Percentiles rank a stretch among this genome's conserved stretches.
Conservation (phyloP, 2,797 vertebrate genomes). For the Pseudochaenichthys georgianus region DNA sequence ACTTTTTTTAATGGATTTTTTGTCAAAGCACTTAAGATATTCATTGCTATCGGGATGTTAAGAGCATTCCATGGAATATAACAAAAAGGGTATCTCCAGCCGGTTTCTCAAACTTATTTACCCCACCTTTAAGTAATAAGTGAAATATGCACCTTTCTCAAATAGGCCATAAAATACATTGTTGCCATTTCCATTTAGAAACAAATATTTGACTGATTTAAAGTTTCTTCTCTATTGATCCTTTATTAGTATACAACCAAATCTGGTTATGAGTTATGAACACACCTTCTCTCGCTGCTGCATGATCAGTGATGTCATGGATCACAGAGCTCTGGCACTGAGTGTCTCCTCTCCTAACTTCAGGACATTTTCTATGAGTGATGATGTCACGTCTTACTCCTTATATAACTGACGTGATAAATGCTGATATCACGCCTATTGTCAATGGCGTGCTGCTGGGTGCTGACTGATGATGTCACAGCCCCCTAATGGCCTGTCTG, state of each 20-base stretch:
- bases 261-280: background rate
- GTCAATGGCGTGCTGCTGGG: constrained; percentile 12
- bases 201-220: too few relatives aligned
- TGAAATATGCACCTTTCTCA: background rate
- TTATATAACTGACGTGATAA: constrained; percentile 56
- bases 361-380: background rate
- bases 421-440: constrained; percentile 57
- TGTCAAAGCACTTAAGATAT: too few relatives aligned
- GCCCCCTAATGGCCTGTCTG: constrained; percentile 81
- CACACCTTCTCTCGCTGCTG: too few relatives aligned
- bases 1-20: too few relatives aligned
- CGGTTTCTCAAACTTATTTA: too few relatives aligned
- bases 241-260: background rate
- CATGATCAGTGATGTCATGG: background rate
- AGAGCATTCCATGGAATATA: too few relatives aligned
- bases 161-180: too few relatives aligned
- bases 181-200: too few relatives aligned
- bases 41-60: too few relatives aligned
- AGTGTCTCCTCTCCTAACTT: background rate
- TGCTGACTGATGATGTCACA: constrained; percentile 82
- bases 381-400: constrained; percentile 40
- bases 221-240: too few relatives aligned
- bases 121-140: background rate
- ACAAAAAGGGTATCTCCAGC: too few relatives aligned
- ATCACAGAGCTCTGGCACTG: background rate